Base-by-base conservation (phyloP, 2,113 vertebrate species). In the Drymodes brunneopygia region DNA sequence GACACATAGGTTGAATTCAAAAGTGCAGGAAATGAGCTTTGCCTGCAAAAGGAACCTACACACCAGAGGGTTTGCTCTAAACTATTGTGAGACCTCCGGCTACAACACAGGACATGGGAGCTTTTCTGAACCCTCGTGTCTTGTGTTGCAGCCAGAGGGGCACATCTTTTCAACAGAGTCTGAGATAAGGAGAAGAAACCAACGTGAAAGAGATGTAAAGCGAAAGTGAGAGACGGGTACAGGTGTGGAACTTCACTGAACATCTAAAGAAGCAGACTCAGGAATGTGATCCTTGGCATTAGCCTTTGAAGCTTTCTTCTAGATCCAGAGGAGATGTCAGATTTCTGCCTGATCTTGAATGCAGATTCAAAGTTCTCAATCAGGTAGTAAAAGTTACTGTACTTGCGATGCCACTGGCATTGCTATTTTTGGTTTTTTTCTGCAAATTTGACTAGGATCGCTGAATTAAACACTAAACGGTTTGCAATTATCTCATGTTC, bases 141-240 rank as follows among this genome's bases (percentile, higher is more conserved):
- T 98, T 98, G 98, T 98, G 98, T 98, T 98, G 98, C 98, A 98
- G 98, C 98, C 98, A 98, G 98, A 98, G 98, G 98, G 96, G 96
- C 98, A 95, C 98, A 97, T 97, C 95, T 96, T 93, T 47, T 91
- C 98, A 97, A 80, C 98, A 5, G 35, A 94, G 65, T 81, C 92
- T 88, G 61, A 81, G 71, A 74, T n/a, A 42, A 90, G 58, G 67
- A 50, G 90, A 96, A 96, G 94, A 95, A 95, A 81, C 29, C 85
- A 42, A 44, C 81, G 18, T n/a, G 86, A 89, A 94, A 94, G 75
- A 86, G 28, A 40, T 71, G 27, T 80, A 92, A 94, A 87, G 80
- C 64, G 48, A 61, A 80, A 51, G 50, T 9, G 47, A 95, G 45
- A 95, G 86, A 94, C 1, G 12, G 58, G 28, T 88, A 33, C 9